Conservation (phyloP, 2,797 vertebrate genomes). For the Centroberyx gerrardi region DNA sequence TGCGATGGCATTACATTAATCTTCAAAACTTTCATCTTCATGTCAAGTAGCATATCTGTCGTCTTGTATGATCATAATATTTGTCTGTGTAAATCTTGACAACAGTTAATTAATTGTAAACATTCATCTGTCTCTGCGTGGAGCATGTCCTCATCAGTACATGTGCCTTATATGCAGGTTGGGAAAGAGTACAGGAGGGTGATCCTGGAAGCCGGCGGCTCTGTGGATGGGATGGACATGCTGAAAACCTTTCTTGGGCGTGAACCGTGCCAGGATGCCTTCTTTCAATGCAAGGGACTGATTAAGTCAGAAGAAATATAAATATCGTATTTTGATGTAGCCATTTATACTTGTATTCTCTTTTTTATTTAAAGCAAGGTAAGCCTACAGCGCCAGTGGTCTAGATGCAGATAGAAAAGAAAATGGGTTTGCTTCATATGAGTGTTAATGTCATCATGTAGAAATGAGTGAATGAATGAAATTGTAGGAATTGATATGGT, state of each 20-base stretch:
- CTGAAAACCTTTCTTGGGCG: slow-evolving; percentile 92
- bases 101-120: not conserved
- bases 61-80: not conserved
- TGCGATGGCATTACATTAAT: slow-evolving; percentile 59
- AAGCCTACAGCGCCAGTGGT: not conserved
- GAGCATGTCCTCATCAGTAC: not conserved
- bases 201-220: slow-evolving; percentile 94
- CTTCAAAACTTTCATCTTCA: not conserved
- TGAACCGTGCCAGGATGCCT: slow-evolving; percentile 92
- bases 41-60: not conserved
- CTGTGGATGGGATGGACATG: slow-evolving; percentile 93
- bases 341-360: not conserved
- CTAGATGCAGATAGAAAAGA: not conserved
- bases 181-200: slow-evolving; percentile 93
- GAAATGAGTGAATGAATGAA: too few species aligned
- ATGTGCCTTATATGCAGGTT: slow-evolving; percentile 79
- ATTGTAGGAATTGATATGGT: too few species aligned
- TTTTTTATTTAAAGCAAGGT: not conserved
- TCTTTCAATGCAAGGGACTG: slow-evolving; percentile 94
- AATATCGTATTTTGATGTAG: not conserved
- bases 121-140: not conserved
- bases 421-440: not conserved
- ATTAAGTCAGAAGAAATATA: slow-evolving; percentile 36
- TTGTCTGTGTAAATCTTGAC: not conserved
- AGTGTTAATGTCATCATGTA: too few species aligned